Conservation (phyloP, 2,888 invertebrate genomes). For the Anorthoa munda region DNA sequence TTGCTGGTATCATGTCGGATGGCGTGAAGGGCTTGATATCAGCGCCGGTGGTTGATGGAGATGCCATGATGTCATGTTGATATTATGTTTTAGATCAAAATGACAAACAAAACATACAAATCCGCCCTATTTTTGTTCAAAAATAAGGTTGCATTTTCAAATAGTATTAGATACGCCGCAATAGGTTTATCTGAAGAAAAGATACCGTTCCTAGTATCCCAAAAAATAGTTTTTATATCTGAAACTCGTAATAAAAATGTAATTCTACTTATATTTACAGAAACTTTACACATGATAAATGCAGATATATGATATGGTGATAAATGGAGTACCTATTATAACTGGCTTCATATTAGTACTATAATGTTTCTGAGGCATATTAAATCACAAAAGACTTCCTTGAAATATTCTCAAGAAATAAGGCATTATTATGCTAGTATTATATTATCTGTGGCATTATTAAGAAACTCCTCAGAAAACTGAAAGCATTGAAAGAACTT, state of each 20-base stretch:
- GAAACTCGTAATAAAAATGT: constrained; percentile 14
- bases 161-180: not conserved
- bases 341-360: constrained; percentile 5
- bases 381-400: constrained; percentile 1
- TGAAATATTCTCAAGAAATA: not conserved
- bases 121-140: not conserved
- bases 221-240: constrained; percentile 7
- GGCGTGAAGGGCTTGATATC: too few species aligned
- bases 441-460: too few species aligned
- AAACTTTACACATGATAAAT: constrained; percentile 11
- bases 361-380: not conserved
- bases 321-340: not conserved
- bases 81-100: not conserved
- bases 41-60: too few species aligned
- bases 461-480: too few species aligned
- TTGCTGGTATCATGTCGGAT: too few species aligned
- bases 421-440: not conserved
- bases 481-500: constrained; percentile 4
- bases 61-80: too few species aligned
- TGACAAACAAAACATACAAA: not conserved
- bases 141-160: not conserved
- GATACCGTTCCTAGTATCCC: not conserved
- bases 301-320: not conserved
- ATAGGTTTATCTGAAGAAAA: not conserved
- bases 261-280: constrained; percentile 15